A percentile compares a stretch with the other conserved stretches of the same genome.
Evolutionary conservation across 2,113 vertebrate genomes (phyloP).

Genomic region (Hymenochirus boettgeri): DNA sequence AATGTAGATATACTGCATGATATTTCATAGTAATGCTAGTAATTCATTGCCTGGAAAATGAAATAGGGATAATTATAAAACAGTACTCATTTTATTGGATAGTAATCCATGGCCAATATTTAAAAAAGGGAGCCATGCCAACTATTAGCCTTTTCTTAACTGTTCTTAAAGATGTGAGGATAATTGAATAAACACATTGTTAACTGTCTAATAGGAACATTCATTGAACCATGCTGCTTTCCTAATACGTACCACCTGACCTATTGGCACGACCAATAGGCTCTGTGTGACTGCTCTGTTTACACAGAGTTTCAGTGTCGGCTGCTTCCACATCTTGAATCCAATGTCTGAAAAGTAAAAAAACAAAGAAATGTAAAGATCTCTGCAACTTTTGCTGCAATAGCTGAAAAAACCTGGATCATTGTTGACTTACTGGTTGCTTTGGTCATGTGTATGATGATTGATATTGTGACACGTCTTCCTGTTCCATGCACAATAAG

Average conservation of each 20-base stretch:
- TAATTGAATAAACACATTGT: too few relatives aligned
- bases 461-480: constrained; percentile 61
- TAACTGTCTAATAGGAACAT: not conserved
- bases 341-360: constrained; percentile 63
- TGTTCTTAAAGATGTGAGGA: too few relatives aligned
- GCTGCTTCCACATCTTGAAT: constrained; percentile 79
- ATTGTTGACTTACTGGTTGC: constrained; percentile 50
- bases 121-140: too few relatives aligned
- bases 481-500: constrained; percentile 85
- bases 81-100: too few relatives aligned
- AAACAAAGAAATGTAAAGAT: fast-evolving
- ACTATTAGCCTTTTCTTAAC: too few relatives aligned
- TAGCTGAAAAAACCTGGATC: not conserved
- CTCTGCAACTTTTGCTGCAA: fast-evolving
- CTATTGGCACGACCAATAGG: constrained; percentile 42
- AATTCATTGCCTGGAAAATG: too few relatives aligned
- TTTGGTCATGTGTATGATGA: not conserved
- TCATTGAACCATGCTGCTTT: not conserved
- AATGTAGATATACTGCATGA: too few relatives aligned
- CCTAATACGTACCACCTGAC: constrained; percentile 53
- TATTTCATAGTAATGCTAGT: too few relatives aligned
- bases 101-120: too few relatives aligned
- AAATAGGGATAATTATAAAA: too few relatives aligned
- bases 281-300: constrained; percentile 45
- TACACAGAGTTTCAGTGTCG: constrained; percentile 61